phyloP scores from a whole-genome alignment of 2,113 vertebrate genomes.

The Aramus guarauna region DNA sequence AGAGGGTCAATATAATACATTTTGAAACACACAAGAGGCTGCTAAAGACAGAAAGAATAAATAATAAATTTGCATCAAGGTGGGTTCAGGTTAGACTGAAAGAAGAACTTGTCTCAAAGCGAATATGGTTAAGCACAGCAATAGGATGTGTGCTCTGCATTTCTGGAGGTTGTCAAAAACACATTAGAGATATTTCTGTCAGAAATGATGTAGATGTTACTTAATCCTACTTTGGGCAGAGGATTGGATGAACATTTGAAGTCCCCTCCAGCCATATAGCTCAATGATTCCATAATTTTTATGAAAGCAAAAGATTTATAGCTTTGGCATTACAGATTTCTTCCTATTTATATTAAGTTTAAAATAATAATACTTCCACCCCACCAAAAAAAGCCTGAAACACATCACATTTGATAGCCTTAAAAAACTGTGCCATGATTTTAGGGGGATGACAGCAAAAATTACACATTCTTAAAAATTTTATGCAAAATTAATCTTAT shows the following conservation, averaged over 20 bases:
- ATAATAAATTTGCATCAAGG: neutral
- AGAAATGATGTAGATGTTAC: conserved; percentile 51
- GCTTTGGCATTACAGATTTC: conserved; percentile 39
- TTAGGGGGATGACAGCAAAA: neutral
- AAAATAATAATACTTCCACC: neutral
- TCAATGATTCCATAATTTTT: conserved; percentile 40
- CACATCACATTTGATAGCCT: neutral
- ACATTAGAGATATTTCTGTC: conserved; percentile 53
- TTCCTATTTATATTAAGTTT: conserved; percentile 35
- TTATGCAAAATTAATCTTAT: neutral
- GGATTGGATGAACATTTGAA: conserved; percentile 9
- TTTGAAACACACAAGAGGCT: neutral
- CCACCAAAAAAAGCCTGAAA: neutral
- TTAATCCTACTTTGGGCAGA: conserved; percentile 45
- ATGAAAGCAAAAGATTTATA: conserved; percentile 36
- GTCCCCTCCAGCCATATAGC: conserved; percentile 37
- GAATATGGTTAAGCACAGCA: neutral
- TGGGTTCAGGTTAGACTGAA: neutral
- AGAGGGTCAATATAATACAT: rapidly evolving
- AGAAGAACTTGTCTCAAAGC: neutral
- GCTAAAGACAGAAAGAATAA: neutral
- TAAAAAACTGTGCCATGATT: neutral
- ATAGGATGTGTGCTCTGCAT: neutral
- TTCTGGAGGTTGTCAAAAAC: conserved; percentile 60
- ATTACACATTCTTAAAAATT: neutral